These are phyloP conservation scores for Psittacula echo DNA, from an alignment of 2,797 vertebrate species.

Conservation along the genomic window DNA sequence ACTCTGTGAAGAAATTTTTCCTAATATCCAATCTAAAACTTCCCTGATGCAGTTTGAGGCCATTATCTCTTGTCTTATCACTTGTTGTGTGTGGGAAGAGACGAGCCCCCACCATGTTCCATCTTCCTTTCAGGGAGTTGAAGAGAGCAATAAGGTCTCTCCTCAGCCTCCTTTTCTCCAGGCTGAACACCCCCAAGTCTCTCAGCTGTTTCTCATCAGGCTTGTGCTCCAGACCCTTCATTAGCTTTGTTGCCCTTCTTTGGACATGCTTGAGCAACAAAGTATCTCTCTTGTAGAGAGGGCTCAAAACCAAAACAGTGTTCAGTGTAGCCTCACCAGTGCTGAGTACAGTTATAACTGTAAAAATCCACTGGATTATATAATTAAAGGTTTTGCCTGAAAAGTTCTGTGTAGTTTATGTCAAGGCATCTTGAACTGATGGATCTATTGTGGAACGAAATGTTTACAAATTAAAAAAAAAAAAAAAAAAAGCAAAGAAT, in stretches of 20 bases:
- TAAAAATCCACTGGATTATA: not conserved
- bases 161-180: not conserved
- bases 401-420: not conserved
- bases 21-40: not conserved
- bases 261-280: not conserved
- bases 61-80: not conserved
- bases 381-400: not conserved
- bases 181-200: rapidly evolving
- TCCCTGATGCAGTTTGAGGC: not conserved
- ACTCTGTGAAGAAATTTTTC: too few species aligned
- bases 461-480: not conserved
- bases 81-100: not conserved
- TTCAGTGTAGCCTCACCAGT: not conserved
- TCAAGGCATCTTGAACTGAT: not conserved
- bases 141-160: not conserved
- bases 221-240: not conserved
- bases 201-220: not conserved
- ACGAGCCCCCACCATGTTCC: rapidly evolving
- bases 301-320: not conserved
- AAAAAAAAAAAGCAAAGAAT: not conserved
- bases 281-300: not conserved
- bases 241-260: not conserved
- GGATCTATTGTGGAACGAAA: not conserved
- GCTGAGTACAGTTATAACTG: not conserved
- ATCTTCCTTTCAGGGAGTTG: rapidly evolving